Evolutionary conservation across 2,113 vertebrate genomes (phyloP), one percentile per base, ranked within the genome.

Genomic region (Castor canadensis): DNA sequence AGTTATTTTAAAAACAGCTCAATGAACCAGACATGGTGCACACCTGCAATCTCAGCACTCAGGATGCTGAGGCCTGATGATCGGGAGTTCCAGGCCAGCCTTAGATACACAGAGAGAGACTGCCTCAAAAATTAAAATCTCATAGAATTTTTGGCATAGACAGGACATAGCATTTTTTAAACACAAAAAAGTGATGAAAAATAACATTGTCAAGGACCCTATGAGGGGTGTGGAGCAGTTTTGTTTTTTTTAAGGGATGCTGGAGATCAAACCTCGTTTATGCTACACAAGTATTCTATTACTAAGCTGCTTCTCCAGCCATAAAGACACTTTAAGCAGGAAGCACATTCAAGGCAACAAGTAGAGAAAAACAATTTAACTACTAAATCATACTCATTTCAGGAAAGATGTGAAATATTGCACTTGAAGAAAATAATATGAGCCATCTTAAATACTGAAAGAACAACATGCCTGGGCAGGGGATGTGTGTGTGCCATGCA

Each of bases 321-420:
- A 9, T 49, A 19, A 64, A 76, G 26, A 71, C 64, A 82, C 45
- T 92, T 90, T 75, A 93, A 88, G 91, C n/a, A 35, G 35, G 26
- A 91, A 84, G 24, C 30, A 88, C 24, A 90, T 38, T 6, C 20
- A n/a, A 56, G 38, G 72, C 35, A 90, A 6, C 6, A 93, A 91
- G 12, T 40, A 9, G n/a, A 87, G 16, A 87, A 85, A 93, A 87
- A 75, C 43, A 54, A 45, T 10, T 80, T 77, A 96, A 91, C 91
- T 77, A 67, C 45, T 69, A 92, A 81, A 77, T 83, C 69, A 87
- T 92, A 60, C 64, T 87, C 26, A 84, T 80, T 75, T 75, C 79
- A 93, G 35, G 9, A 73, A 45, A 94, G 26, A 94, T 69, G 35
- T 56, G 9, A 69, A 94, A 93, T 95, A 90, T n/a, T 80, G 89